These are phyloP conservation scores for Bradysia coprophila DNA, from an alignment of 1,140 invertebrate genomes.

Conservation along the genomic window DNA sequence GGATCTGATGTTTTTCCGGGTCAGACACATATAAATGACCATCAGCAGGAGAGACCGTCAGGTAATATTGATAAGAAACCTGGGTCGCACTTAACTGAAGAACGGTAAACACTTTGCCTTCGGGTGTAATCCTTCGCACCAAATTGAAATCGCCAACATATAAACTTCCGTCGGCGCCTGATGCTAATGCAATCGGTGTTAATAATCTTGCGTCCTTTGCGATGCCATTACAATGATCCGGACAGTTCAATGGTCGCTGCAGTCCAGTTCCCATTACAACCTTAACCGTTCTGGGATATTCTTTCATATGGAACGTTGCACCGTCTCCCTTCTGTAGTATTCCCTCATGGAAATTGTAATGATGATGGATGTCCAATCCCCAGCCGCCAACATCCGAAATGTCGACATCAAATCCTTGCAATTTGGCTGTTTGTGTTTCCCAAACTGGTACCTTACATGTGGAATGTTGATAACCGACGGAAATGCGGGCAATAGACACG, in stretches of 20 bases:
- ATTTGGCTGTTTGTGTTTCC: conserved; percentile 80
- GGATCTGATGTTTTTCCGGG: conserved; percentile 76
- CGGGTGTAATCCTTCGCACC: conserved; percentile 78
- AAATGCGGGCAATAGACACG: conserved; percentile 65
- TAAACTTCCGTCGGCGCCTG: conserved; percentile 86
- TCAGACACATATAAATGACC: conserved; percentile 93
- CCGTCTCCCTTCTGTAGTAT: conserved; percentile 95
- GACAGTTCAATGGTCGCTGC: conserved; percentile 55
- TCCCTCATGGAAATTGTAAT: conserved; percentile 95
- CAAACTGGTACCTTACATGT: conserved; percentile 74
- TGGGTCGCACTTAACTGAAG: conserved; percentile 82
- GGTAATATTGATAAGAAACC: conserved; percentile 87
- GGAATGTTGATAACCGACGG: conserved; percentile 87
- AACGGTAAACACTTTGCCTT: conserved; percentile 81
- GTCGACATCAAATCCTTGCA: conserved; percentile 94
- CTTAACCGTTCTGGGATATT: conserved; percentile 74
- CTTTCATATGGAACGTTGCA: conserved; percentile 78
- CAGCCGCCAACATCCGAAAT: conserved; percentile 94
- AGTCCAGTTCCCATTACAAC: conserved; percentile 88
- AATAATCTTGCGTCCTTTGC: conserved; percentile 73
- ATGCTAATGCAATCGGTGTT: conserved; percentile 81
- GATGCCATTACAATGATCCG: conserved; percentile 64
- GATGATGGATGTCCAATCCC: conserved; percentile 95
- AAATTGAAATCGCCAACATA: conserved; percentile 96
- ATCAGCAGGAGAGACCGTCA: conserved; percentile 88